Evolutionary conservation across 1,140 invertebrate genomes (phyloP).

Genomic region (Sweltsa coloradensis): DNA sequence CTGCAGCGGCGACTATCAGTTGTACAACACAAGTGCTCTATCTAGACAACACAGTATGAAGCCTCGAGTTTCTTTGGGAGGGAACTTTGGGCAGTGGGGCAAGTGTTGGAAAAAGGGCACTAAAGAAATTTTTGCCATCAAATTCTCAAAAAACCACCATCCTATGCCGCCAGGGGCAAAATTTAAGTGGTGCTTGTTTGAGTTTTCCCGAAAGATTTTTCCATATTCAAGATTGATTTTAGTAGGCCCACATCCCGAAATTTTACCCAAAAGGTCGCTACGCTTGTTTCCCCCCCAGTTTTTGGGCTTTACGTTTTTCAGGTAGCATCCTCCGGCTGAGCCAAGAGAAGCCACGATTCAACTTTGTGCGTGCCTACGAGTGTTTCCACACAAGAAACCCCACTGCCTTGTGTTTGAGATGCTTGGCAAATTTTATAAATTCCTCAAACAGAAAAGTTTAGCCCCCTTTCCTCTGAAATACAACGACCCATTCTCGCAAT

Average conservation of each 20-base stretch:
- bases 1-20: conserved; percentile 92
- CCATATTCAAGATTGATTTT: too few relatives aligned
- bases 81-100: conserved; percentile 97
- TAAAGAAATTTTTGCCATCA: conserved; percentile 99
- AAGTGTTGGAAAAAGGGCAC: conserved; percentile 99
- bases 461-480: conserved; percentile 94
- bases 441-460: conserved; percentile 99
- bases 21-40: conserved; percentile 98
- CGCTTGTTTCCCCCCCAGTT: too few relatives aligned
- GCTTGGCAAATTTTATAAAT: conserved; percentile 99
- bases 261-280: too few relatives aligned
- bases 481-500: conserved; percentile 96
- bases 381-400: conserved; percentile 99
- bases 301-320: too few relatives aligned
- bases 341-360: conserved; percentile 99
- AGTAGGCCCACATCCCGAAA: too few relatives aligned
- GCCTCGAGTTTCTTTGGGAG: conserved; percentile 98
- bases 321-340: conserved; percentile 94
- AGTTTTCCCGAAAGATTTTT: too few relatives aligned
- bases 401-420: conserved; percentile 99
- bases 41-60: conserved; percentile 85
- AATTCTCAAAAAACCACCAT: conserved; percentile 99
- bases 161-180: conserved; percentile 97
- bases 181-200: too few relatives aligned
- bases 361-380: conserved; percentile 98